These are phyloP conservation scores for Ichneumoninae sp. DNA, from an alignment of 2,888 invertebrate species.

Conservation along the genomic window DNA sequence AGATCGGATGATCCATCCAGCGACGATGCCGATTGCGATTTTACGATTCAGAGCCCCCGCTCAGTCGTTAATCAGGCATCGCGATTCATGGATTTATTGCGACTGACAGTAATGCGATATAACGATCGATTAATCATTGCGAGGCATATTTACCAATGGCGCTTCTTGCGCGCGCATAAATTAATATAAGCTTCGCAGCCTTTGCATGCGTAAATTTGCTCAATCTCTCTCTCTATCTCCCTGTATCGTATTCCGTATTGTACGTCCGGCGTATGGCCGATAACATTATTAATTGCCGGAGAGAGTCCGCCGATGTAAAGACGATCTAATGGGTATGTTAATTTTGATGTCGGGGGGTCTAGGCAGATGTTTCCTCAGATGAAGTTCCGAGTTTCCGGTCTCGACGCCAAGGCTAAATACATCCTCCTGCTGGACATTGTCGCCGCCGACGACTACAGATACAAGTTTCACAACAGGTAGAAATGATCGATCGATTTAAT, in stretches of 20 bases:
- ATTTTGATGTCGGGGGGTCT: constrained; percentile 84
- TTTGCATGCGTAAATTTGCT: constrained; percentile 40
- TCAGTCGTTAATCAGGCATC: background rate
- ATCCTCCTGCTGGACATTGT: constrained; percentile 99
- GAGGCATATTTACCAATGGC: constrained; percentile 37
- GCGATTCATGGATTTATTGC: constrained; percentile 24
- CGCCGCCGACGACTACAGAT: constrained; percentile 99
- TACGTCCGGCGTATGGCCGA: constrained; percentile 18
- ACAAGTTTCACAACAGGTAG: constrained; percentile 98
- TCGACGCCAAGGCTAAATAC: constrained; percentile 99
- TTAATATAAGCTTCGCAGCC: constrained; percentile 39
- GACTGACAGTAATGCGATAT: constrained; percentile 27
- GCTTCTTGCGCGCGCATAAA: constrained; percentile 39
- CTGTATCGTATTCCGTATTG: constrained; percentile 3
- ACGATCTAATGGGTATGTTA: constrained; percentile 74
- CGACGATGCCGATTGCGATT: background rate
- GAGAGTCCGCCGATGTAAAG: constrained; percentile 17
- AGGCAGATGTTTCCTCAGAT: constrained; percentile 99
- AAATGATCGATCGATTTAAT: constrained; percentile 22
- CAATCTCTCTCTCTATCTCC: background rate
- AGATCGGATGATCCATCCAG: background rate
- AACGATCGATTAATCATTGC: constrained; percentile 42
- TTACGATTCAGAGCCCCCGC: background rate
- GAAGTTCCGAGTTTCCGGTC: constrained; percentile 99
- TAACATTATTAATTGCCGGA: constrained; percentile 46